Percentiles rank a stretch among this genome's conserved stretches.
Conservation (phyloP, 2,797 vertebrate genomes). For the Lates japonicus region DNA sequence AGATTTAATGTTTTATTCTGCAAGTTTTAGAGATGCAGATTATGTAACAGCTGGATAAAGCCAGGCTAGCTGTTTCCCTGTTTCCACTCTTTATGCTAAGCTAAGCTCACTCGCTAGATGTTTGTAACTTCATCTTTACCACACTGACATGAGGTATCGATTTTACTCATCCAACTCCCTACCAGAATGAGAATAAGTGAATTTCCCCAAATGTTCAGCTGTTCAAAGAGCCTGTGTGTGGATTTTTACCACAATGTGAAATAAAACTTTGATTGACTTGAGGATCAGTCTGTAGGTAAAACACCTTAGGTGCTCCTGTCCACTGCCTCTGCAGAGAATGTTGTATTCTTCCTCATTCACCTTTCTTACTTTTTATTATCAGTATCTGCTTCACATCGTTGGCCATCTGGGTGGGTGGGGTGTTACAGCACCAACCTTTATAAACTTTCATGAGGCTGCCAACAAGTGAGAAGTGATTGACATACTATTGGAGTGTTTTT, state of each 20-base stretch:
- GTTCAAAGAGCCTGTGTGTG: neutral
- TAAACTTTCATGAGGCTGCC: neutral
- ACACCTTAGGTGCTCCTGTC: slow-evolving; percentile 27
- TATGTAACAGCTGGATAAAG: neutral
- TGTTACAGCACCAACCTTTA: slow-evolving; percentile 19
- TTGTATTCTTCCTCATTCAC: slow-evolving; percentile 52
- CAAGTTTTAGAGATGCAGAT: neutral
- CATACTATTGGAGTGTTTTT: neutral
- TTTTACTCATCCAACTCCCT: neutral
- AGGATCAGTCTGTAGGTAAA: slow-evolving; percentile 19
- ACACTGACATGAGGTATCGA: neutral
- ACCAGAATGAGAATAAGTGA: neutral
- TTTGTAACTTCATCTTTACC: neutral
- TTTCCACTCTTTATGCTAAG: neutral
- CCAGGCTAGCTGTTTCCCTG: neutral
- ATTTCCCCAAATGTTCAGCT: neutral
- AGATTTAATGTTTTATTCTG: neutral
- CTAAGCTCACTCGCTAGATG: neutral
- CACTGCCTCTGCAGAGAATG: slow-evolving; percentile 48
- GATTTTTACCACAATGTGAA: slow-evolving; percentile 7
- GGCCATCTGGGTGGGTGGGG: slow-evolving; percentile 7
- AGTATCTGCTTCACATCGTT: slow-evolving; percentile 36
- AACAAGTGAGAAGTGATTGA: neutral
- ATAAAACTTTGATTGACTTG: slow-evolving; percentile 17
- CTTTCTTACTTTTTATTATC: slow-evolving; percentile 44